Percentiles rank a stretch among this genome's conserved stretches.
These are phyloP conservation scores for Crenichthys baileyi DNA, from an alignment of 2,797 vertebrate genomes.

Conservation along the genomic window DNA sequence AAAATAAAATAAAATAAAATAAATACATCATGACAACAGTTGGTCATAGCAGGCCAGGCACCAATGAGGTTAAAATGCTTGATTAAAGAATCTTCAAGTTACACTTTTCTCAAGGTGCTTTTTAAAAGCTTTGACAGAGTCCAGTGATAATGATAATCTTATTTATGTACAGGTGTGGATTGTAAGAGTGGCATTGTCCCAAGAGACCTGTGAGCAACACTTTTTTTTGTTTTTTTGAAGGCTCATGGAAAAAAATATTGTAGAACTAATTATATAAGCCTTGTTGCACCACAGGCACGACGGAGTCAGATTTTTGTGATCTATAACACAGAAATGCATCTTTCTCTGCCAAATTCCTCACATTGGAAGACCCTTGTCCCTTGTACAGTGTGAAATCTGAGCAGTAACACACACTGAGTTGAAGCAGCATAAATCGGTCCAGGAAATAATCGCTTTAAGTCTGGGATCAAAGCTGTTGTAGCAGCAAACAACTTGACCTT, in stretches of 20 bases:
- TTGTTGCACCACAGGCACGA: not conserved
- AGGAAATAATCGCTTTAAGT: constrained; percentile 36
- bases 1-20: no score
- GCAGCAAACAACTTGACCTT: constrained; percentile 42
- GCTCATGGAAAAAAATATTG: not conserved
- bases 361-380: constrained; percentile 22
- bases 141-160: not conserved
- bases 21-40: no score
- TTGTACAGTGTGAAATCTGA: constrained; percentile 28
- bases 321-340: constrained; percentile 16
- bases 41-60: no score
- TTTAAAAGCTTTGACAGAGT: no score
- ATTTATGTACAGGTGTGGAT: no score
- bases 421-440: constrained; percentile 6
- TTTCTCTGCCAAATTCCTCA: constrained; percentile 16
- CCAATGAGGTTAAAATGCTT: no score
- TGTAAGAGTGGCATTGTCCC: constrained; percentile 26
- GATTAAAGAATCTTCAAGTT: no score
- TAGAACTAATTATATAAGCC: not conserved
- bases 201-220: constrained; percentile 33
- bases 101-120: no score
- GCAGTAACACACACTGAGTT: constrained; percentile 19
- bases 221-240: constrained; percentile 19
- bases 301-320: constrained; percentile 4
- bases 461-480: constrained; percentile 54